phyloP scores from a whole-genome alignment of 2,113 vertebrate genomes.

The Phrynosoma platyrhinos region DNA sequence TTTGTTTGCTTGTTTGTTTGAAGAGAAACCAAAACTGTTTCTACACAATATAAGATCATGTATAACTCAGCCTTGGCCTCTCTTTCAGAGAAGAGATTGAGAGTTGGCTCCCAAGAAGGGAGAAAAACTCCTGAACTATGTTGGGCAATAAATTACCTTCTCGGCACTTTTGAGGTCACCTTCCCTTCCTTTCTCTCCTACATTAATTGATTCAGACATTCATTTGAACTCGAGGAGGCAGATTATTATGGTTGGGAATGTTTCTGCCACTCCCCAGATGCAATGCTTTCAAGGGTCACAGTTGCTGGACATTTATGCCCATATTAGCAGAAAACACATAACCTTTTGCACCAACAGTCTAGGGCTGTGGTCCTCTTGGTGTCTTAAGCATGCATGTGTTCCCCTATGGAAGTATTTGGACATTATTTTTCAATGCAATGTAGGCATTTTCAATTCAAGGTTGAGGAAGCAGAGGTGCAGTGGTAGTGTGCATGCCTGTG shows the following conservation, averaged over 20 bases:
- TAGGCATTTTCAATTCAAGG: no score
- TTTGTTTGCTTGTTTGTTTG: background rate
- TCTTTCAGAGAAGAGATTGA: background rate
- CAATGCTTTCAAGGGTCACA: background rate
- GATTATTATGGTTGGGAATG: background rate
- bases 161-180: background rate
- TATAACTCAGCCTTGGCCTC: background rate
- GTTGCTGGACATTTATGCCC: background rate
- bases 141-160: background rate
- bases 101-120: background rate
- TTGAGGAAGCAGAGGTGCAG: no score
- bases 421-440: no score
- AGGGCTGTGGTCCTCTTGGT: no score
- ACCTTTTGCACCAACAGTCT: background rate
- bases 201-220: background rate
- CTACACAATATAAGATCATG: background rate
- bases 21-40: background rate
- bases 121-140: background rate
- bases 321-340: background rate
- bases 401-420: no score
- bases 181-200: background rate
- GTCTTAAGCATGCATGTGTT: no score
- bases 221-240: background rate
- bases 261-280: background rate
- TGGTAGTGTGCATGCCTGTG: no score